Evolutionary conservation across 2,888 invertebrate species (phyloP).

Genomic region (Enoplolaimus lenunculus): DNA sequence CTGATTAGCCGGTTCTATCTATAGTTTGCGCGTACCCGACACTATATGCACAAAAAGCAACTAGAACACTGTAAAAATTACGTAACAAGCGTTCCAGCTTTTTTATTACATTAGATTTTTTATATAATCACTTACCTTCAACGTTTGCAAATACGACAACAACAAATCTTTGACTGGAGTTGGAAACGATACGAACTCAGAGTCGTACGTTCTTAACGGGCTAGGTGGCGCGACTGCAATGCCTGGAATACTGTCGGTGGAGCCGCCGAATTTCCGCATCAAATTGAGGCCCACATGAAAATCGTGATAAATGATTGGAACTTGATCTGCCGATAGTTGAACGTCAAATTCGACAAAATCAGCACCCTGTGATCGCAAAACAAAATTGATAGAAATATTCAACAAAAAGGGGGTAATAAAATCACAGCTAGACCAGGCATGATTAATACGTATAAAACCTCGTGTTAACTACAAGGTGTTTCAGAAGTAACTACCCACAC

Average conservation of each 20-base stretch:
- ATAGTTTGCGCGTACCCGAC: too few species aligned
- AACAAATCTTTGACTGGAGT: not conserved
- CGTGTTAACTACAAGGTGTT: too few species aligned
- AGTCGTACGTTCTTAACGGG: not conserved
- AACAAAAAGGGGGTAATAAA: too few species aligned
- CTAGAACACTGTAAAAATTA: too few species aligned
- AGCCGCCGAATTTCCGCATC: not conserved
- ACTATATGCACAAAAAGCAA: too few species aligned
- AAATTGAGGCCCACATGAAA: slow-evolving; percentile 70
- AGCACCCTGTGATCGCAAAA: slow-evolving; percentile 63
- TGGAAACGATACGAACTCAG: not conserved
- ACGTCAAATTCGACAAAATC: slow-evolving; percentile 98
- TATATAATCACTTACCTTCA: not conserved
- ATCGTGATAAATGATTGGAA: slow-evolving; percentile 78
- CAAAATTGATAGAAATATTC: too few species aligned
- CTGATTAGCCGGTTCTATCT: too few species aligned
- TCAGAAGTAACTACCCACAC: too few species aligned
- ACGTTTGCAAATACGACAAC: not conserved
- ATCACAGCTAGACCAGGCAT: too few species aligned
- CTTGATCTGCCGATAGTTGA: slow-evolving; percentile 79
- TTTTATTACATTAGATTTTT: too few species aligned
- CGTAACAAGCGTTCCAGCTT: too few species aligned
- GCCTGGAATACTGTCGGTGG: not conserved
- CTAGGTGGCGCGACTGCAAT: not conserved
- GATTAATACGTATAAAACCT: too few species aligned